Evolutionary conservation across 35 echinoderm and acorn worm genomes (phyloP).

Genomic region (Amphiura filiformis): DNA sequence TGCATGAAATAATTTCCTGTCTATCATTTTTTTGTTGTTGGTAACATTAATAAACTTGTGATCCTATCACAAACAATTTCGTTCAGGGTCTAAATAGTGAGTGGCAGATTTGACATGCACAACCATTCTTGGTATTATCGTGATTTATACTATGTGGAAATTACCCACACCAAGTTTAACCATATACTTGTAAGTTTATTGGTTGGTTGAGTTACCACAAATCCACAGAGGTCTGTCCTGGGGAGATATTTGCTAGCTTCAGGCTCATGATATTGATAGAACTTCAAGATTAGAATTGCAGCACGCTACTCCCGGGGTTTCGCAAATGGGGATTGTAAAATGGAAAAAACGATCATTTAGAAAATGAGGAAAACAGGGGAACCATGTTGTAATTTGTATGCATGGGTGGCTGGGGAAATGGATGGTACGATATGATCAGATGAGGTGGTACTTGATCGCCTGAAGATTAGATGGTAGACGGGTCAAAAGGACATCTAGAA

Average conservation of each 20-base stretch:
- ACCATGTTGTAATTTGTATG: not conserved
- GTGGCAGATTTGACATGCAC: not conserved
- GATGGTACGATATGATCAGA: not conserved
- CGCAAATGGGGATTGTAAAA: no score
- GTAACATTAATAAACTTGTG: not conserved
- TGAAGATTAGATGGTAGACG: not conserved
- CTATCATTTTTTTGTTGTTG: no score
- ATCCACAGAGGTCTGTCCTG: not conserved
- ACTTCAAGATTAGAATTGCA: slow-evolving; percentile 2
- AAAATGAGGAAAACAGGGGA: not conserved
- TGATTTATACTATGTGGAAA: not conserved
- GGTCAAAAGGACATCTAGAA: not conserved
- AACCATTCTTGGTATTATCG: not conserved
- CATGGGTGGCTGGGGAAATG: not conserved
- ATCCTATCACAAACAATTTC: not conserved
- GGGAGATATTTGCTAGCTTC: slow-evolving; percentile 3
- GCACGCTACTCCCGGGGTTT: not conserved
- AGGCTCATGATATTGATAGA: not conserved
- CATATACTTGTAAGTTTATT: not conserved
- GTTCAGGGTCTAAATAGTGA: not conserved
- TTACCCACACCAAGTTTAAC: not conserved
- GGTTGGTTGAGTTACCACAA: not conserved
- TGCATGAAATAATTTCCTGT: not conserved
- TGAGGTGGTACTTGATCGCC: not conserved
- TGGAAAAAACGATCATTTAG: not conserved